Evolutionary conservation across 2,113 vertebrate species (phyloP).

Genomic region (Tychaedon coryphoeus): DNA sequence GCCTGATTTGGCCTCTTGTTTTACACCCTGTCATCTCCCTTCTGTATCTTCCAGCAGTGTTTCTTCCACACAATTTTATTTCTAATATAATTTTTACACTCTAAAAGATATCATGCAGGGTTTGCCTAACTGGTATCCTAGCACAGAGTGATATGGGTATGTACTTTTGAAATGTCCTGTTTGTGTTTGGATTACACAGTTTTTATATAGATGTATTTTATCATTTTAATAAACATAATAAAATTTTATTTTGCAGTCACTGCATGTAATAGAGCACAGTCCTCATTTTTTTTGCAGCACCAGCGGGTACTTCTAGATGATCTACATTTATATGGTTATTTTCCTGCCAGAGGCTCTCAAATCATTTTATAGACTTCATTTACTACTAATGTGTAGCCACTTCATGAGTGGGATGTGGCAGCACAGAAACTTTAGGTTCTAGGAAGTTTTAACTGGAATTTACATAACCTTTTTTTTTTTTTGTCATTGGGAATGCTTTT

Average conservation of each 20-base stretch:
- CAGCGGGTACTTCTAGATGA: neutral
- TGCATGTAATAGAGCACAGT: neutral
- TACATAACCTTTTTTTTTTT: neutral
- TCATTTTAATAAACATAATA: slow-evolving; percentile 49
- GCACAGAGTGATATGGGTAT: neutral
- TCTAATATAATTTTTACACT: neutral
- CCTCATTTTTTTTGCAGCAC: neutral
- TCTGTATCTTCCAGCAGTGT: neutral
- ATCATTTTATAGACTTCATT: neutral
- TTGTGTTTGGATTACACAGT: neutral
- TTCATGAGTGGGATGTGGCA: neutral
- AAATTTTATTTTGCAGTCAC: slow-evolving; percentile 10
- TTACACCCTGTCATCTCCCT: neutral
- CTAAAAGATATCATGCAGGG: neutral
- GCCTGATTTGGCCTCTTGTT: neutral
- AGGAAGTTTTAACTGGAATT: neutral
- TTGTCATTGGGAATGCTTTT: neutral
- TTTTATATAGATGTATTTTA: neutral
- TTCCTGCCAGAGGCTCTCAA: neutral
- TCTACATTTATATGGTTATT: neutral
- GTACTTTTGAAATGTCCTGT: neutral
- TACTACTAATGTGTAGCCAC: neutral
- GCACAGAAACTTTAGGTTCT: neutral
- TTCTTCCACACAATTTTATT: neutral
- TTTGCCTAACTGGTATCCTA: neutral